These are phyloP conservation scores for Atherix ibis DNA, from an alignment of 2,888 invertebrate species.

Conservation along the genomic window DNA sequence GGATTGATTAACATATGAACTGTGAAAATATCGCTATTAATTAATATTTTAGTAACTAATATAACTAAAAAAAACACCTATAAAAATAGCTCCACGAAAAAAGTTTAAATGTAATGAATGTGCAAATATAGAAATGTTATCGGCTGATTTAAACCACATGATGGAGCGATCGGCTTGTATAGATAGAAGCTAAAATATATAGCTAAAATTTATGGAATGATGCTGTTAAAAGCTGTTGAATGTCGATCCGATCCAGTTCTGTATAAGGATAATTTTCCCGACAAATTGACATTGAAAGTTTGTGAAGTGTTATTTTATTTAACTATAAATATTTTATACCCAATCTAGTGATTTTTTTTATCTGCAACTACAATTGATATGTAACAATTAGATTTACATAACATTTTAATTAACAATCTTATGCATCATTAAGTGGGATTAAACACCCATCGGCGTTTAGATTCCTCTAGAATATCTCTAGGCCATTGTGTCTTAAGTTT, in stretches of 20 bases:
- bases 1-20: constrained; percentile 93
- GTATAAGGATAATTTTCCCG: constrained; percentile 71
- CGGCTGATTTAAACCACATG: constrained; percentile 86
- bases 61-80: constrained; percentile 87
- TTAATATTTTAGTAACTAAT: constrained; percentile 83
- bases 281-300: constrained; percentile 77
- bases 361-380: too few species aligned
- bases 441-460: too few species aligned
- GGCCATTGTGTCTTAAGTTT: too few species aligned
- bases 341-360: too few species aligned
- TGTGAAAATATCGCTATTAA: constrained; percentile 99
- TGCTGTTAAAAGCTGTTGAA: constrained; percentile 79
- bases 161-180: constrained; percentile 82
- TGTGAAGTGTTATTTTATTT: too few species aligned
- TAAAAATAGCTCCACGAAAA: constrained; percentile 87
- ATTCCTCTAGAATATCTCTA: too few species aligned
- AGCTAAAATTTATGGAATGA: constrained; percentile 62
- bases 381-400: too few species aligned
- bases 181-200: too few species aligned
- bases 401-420: too few species aligned
- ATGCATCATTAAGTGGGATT: too few species aligned
- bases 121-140: constrained; percentile 83
- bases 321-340: too few species aligned
- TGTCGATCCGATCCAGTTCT: constrained; percentile 91
- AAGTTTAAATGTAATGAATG: constrained; percentile 96